Evolutionary conservation across 1,140 invertebrate species (phyloP).

Genomic region (Pseudomyrmex flavicornis): DNA sequence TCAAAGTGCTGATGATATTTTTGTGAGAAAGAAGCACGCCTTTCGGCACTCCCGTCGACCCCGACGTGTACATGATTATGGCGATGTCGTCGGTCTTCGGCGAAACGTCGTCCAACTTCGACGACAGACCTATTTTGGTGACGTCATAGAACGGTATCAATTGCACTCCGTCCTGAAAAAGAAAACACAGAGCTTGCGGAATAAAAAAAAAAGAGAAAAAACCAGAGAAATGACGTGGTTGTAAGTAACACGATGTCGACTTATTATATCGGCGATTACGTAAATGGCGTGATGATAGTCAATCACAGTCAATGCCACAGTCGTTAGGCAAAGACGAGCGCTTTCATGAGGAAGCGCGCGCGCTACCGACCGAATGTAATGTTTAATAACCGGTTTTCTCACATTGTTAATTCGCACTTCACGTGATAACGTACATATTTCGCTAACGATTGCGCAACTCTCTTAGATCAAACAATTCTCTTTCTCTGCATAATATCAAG

Average conservation of each 20-base stretch:
- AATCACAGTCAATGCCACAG: conserved; percentile 31
- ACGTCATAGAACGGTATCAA: conserved; percentile 78
- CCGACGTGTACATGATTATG: conserved; percentile 98
- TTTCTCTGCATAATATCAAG: too few species aligned
- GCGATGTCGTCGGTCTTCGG: conserved; percentile 92
- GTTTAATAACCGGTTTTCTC: not conserved
- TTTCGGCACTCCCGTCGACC: conserved; percentile 96
- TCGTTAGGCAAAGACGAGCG: not conserved
- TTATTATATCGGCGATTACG: conserved; percentile 20
- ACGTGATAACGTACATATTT: too few species aligned
- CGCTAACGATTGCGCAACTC: too few species aligned
- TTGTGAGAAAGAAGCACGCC: conserved; percentile 94
- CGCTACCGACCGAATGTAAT: not conserved
- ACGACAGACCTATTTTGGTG: conserved; percentile 75
- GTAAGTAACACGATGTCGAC: not conserved
- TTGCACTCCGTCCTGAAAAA: conserved; percentile 76
- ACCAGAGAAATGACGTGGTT: not conserved
- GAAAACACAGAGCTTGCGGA: not conserved
- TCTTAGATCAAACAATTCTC: too few species aligned
- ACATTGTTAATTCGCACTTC: not conserved
- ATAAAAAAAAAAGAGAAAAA: not conserved
- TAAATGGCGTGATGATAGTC: conserved; percentile 28
- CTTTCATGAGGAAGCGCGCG: not conserved
- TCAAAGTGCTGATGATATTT: conserved; percentile 95
- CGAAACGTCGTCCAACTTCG: conserved; percentile 82